Conservation (phyloP, 1,140 invertebrate species). For the Conus betulinus region DNA sequence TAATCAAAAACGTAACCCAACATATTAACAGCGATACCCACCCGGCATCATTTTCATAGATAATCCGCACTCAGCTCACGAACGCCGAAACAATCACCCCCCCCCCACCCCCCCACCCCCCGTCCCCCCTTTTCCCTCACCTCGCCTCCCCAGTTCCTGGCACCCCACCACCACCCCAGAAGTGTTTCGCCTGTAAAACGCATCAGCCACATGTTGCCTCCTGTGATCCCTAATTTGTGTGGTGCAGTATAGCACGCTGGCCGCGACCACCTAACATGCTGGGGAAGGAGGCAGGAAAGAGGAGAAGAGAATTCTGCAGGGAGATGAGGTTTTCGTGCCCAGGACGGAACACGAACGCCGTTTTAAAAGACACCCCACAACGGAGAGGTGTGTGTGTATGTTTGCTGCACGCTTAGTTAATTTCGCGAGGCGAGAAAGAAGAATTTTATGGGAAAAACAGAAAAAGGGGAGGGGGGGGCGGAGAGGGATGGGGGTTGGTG, state of each 20-base stretch:
- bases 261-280: neutral
- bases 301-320: neutral
- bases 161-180: too few species aligned
- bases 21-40: too few species aligned
- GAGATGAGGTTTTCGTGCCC: neutral
- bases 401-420: slow-evolving; percentile 7
- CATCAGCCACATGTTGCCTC: neutral
- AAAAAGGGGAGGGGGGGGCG: too few species aligned
- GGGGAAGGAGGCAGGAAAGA: neutral
- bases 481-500: neutral
- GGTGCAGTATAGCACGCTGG: neutral
- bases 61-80: too few species aligned
- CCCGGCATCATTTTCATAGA: too few species aligned
- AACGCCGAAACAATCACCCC: too few species aligned
- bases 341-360: neutral
- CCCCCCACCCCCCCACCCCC: too few species aligned
- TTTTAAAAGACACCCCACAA: neutral
- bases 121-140: too few species aligned
- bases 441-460: neutral
- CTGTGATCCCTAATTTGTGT: neutral
- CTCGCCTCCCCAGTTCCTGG: too few species aligned
- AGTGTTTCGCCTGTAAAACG: neutral
- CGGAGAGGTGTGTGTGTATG: neutral
- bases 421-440: neutral
- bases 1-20: too few species aligned